These are phyloP conservation scores for Vultur gryphus DNA, from an alignment of 2,797 vertebrate species.

Conservation along the genomic window DNA sequence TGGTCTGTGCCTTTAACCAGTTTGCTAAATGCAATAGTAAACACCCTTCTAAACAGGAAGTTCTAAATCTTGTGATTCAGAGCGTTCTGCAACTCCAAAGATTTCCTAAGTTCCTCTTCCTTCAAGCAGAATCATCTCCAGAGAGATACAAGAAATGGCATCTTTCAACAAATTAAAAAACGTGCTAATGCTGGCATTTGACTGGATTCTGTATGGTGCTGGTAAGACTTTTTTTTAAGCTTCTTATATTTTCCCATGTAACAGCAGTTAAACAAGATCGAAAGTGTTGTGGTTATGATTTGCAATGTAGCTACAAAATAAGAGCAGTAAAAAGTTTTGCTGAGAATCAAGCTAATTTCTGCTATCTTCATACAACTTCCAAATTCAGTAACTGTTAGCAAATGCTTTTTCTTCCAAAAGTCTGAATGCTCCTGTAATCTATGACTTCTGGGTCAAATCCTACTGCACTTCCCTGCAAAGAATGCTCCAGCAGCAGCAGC, in stretches of 20 bases:
- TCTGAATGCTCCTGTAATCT: not conserved
- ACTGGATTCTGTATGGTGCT: conserved; percentile 37
- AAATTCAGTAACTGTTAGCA: not conserved
- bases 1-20: conserved; percentile 18
- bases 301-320: not conserved
- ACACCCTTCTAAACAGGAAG: conserved; percentile 51
- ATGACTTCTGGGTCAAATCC: not conserved
- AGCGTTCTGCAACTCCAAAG: not conserved
- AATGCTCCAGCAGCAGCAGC: not conserved
- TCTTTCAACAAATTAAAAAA: not conserved
- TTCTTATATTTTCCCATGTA: not conserved
- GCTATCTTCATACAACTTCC: not conserved
- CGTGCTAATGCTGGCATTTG: not conserved
- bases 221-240: conserved; percentile 63
- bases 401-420: not conserved
- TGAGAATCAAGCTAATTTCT: not conserved
- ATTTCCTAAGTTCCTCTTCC: conserved; percentile 69
- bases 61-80: conserved; percentile 8
- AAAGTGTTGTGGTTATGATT: not conserved
- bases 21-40: not conserved
- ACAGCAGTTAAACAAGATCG: not conserved
- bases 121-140: conserved; percentile 13
- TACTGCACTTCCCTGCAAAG: not conserved
- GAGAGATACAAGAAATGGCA: conserved; percentile 56
- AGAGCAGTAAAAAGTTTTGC: not conserved